phyloP scores from a whole-genome alignment of 2,888 invertebrate species.

The Cheilosia pagana region DNA sequence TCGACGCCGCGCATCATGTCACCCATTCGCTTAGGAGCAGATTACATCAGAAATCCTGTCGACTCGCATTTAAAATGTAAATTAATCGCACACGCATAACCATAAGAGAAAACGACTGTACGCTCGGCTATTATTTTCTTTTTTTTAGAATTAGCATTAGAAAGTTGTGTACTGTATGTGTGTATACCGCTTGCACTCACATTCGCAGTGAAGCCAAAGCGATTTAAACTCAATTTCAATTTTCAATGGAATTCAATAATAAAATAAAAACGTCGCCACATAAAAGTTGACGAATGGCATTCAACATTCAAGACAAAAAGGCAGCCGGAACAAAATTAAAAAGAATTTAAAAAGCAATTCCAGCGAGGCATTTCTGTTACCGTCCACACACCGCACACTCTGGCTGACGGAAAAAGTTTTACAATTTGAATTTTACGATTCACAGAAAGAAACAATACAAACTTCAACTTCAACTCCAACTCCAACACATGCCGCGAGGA shows the following conservation, averaged over 20 bases:
- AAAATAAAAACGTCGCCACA: slow-evolving; percentile 27
- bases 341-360: slow-evolving; percentile 41
- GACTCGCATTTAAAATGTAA: slow-evolving; percentile 65
- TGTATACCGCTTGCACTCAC: slow-evolving; percentile 11
- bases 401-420: slow-evolving; percentile 55
- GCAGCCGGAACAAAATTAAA: slow-evolving; percentile 36
- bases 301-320: slow-evolving; percentile 27
- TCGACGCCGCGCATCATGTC: not conserved
- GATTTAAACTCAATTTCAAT: slow-evolving; percentile 67
- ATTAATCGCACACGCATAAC: slow-evolving; percentile 47
- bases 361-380: slow-evolving; percentile 6
- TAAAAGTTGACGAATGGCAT: slow-evolving; percentile 62
- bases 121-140: slow-evolving; percentile 28
- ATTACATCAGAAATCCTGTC: slow-evolving; percentile 47
- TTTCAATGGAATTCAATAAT: slow-evolving; percentile 60
- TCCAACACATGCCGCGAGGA: slow-evolving; percentile 5
- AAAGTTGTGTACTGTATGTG: slow-evolving; percentile 1
- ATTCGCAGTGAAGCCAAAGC: slow-evolving; percentile 49
- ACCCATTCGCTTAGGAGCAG: slow-evolving; percentile 16
- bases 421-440: slow-evolving; percentile 63
- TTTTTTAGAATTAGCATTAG: slow-evolving; percentile 23
- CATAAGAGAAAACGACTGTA: slow-evolving; percentile 39
- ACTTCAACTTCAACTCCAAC: not conserved
- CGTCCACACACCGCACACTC: not conserved
- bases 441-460: not conserved